A percentile compares a stretch with the other conserved stretches of the same genome.
Evolutionary conservation across 2,888 invertebrate genomes (phyloP).

Genomic region (Elmis aenea): DNA sequence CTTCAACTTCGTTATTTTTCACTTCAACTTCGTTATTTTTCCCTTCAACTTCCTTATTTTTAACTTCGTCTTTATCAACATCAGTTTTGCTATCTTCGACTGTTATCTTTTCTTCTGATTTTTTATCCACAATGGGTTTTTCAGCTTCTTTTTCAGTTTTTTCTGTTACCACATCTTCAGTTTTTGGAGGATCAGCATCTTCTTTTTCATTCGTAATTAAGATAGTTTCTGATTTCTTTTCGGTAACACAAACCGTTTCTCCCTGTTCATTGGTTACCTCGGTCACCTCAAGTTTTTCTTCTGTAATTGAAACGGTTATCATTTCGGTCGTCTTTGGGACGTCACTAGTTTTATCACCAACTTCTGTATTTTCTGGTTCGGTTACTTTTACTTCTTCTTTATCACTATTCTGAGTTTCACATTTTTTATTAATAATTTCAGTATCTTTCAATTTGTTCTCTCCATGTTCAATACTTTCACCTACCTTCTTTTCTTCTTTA

Average conservation of each 20-base stretch:
- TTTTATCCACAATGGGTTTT: conserved; percentile 26
- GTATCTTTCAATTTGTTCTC: no score
- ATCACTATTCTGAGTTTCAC: not conserved
- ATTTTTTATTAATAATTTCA: not conserved
- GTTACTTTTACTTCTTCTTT: not conserved
- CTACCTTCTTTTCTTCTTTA: not conserved
- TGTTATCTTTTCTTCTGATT: conserved; percentile 7
- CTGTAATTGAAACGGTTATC: no score
- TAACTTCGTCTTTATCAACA: conserved; percentile 11
- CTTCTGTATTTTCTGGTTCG: no score
- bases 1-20: conserved; percentile 8
- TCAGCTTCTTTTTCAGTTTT: conserved; percentile 25
- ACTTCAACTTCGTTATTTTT: conserved; percentile 5
- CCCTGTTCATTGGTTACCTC: no score
- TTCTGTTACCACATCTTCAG: conserved; percentile 5
- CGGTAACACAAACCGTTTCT: no score
- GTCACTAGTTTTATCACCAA: no score
- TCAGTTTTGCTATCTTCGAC: conserved; percentile 22
- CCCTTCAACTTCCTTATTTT: conserved; percentile 8
- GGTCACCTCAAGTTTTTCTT: no score
- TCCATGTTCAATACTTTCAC: no score
- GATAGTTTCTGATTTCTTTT: no score
- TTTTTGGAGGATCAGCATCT: conserved; percentile 1
- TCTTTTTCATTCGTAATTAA: conserved; percentile 3
- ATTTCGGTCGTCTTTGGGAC: no score